Conservation (phyloP, 2,888 invertebrate genomes). For the Lepidocyrtoides sp. region DNA sequence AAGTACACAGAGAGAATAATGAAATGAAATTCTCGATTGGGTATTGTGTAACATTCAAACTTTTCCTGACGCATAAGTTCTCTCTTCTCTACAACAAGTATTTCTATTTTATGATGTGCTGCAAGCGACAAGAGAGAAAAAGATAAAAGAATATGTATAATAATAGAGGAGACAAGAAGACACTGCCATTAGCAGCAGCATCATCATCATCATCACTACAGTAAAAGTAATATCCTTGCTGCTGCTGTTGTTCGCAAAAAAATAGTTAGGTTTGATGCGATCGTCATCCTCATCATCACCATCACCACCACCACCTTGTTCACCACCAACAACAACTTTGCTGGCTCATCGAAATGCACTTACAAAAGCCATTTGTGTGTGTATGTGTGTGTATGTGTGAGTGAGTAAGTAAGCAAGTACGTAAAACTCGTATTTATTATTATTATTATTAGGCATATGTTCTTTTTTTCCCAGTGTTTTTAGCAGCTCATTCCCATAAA, state of each 20-base stretch:
- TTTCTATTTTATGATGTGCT: too few relatives aligned
- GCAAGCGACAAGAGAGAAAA: not conserved
- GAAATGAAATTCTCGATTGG: slow-evolving; percentile 16
- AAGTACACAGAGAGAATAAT: not conserved
- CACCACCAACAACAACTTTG: too few relatives aligned
- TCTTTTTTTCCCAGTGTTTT: not conserved
- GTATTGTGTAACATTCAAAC: slow-evolving; percentile 1
- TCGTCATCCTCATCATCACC: not conserved
- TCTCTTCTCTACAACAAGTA: too few relatives aligned
- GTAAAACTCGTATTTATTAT: not conserved
- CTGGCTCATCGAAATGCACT: too few relatives aligned
- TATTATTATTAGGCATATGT: too few relatives aligned
- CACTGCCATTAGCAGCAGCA: too few relatives aligned
- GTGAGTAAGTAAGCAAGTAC: not conserved
- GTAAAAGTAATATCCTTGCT: slow-evolving; percentile 18
- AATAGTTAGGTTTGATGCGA: not conserved
- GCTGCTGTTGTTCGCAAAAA: slow-evolving; percentile 19
- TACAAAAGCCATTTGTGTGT: not conserved
- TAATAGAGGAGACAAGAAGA: not conserved
- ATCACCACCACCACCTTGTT: not conserved
- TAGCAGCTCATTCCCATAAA: not conserved
- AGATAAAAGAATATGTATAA: not conserved
- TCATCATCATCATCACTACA: not conserved
- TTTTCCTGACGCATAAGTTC: not conserved
- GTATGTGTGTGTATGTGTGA: not conserved